Conservation (phyloP, 2,113 vertebrate species). For the Sciurus niger region DNA sequence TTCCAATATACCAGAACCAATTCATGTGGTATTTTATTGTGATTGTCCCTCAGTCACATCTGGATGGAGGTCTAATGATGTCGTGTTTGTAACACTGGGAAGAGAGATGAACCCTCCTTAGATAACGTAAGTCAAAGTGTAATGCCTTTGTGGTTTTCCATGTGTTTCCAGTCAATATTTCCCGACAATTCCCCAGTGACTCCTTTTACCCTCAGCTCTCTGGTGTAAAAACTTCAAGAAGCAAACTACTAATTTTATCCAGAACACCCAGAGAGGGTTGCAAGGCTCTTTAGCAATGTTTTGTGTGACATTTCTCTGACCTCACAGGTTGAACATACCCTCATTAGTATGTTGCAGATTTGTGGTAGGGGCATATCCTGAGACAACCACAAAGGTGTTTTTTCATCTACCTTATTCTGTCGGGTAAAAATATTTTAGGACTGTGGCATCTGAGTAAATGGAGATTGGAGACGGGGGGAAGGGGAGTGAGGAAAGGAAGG, state of each 20-base stretch:
- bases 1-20: background rate
- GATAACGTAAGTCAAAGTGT: conserved; percentile 26
- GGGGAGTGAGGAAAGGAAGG: background rate
- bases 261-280: background rate
- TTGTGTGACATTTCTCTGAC: background rate
- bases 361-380: conserved; percentile 41
- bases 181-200: conserved; percentile 53
- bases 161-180: conserved; percentile 80
- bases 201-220: background rate
- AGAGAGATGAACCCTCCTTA: background rate
- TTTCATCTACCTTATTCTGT: conserved; percentile 70
- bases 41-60: rapidly evolving
- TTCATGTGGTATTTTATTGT: background rate
- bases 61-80: background rate
- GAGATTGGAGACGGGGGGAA: background rate
- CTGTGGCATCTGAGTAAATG: conserved; percentile 37
- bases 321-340: conserved; percentile 1
- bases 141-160: background rate
- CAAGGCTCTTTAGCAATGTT: background rate
- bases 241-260: conserved; percentile 44
- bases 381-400: background rate
- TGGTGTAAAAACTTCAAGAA: background rate
- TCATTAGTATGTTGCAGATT: conserved; percentile 55
- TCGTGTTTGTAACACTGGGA: background rate
- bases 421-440: conserved; percentile 77